Base-by-base conservation (phyloP, 2,888 invertebrate genomes). In the Papilio demoleus region DNA sequence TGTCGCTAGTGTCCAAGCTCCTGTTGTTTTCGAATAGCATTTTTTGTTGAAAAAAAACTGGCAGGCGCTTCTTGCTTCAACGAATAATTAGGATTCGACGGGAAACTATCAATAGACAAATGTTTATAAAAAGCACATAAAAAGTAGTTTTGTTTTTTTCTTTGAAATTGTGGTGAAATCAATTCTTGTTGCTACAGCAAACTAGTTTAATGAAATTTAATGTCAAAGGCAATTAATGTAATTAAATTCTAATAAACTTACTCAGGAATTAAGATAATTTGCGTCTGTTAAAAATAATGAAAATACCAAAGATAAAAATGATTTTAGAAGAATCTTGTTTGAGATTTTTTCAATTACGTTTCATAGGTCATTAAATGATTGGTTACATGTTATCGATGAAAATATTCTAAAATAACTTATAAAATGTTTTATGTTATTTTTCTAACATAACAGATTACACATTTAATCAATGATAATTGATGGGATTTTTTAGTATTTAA, bases 221-320 rank as follows among this genome's bases (percentile, higher is more conserved):
- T 67, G 67, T 63, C 67, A 67, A 50, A 42, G 61, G 34, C 34
- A 50, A 60, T 60, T 66, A 60, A 60, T 53, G 31, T 60, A 66
- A n/a, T 47, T 63, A 47, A 63, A 63, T 63, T 63, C 34, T 24
- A 59, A 47, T 66, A 65, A 65, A 45, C n/a, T 60, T 38, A 66
- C 65, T 56, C 40, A 31, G 11, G 38, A 64, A 64, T n/a, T 27
- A 53, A 53, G 38, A 64, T 53, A 40, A 65, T 65, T 22, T 56
- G 12, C 12, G 24, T 19, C 12, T 27, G 53, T 38, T 53, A 19
- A 65, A 40, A 56, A 53, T 31, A 50, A 56, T 40, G 27, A 31
- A 56, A 38, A 12, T 50, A 24, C 34, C 36, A 50, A 19, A 47
- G n/a, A 59, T 22, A 17, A 1, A 45, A 22, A 24, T 31, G n/a